Conservation (phyloP, 2,888 invertebrate species). For the Thera britannica region DNA sequence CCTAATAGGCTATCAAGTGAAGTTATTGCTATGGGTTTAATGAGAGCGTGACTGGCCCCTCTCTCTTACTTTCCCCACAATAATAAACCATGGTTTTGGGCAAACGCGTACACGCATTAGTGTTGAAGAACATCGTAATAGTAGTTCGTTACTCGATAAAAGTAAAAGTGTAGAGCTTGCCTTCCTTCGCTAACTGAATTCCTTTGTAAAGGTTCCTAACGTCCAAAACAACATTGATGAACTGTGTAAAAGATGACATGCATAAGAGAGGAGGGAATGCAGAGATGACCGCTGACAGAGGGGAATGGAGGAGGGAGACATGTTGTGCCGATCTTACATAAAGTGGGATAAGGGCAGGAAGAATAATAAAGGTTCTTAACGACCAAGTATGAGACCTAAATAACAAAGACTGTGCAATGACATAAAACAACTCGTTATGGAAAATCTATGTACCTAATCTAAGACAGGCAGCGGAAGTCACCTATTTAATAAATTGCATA, state of each 20-base stretch:
- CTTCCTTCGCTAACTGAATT: background rate
- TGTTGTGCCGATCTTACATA: too few relatives aligned
- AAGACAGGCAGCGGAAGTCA: slow-evolving; percentile 34
- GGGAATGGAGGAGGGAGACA: too few relatives aligned
- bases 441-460: slow-evolving; percentile 28
- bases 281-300: too few relatives aligned
- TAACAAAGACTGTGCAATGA: background rate
- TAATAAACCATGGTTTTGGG: slow-evolving; percentile 37
- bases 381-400: background rate
- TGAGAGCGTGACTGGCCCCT: slow-evolving; percentile 64
- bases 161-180: slow-evolving; percentile 25
- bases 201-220: background rate
- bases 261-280: too few relatives aligned
- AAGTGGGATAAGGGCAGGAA: too few relatives aligned
- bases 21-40: slow-evolving; percentile 60
- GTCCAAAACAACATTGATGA: background rate
- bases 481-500: slow-evolving; percentile 41
- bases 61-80: slow-evolving; percentile 60
- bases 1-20: slow-evolving; percentile 60
- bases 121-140: slow-evolving; percentile 22
- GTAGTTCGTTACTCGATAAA: slow-evolving; percentile 23
- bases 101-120: slow-evolving; percentile 32
- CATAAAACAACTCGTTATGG: slow-evolving; percentile 14
- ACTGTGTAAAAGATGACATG: too few relatives aligned
- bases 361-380: too few relatives aligned